phyloP scores from a whole-genome alignment of 2,888 invertebrate species.

The Thumatha senex region DNA sequence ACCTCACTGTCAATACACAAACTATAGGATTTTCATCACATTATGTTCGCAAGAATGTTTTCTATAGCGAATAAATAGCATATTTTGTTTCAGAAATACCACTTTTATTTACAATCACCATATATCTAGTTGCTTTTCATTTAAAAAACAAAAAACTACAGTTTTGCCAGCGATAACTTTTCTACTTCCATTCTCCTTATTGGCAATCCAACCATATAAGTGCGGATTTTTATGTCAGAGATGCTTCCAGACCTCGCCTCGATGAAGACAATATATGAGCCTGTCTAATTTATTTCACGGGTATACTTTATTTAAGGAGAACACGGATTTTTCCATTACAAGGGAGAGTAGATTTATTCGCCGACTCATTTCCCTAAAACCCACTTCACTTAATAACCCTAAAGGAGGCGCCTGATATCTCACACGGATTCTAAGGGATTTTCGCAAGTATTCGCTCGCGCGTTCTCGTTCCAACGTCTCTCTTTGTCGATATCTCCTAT shows the following conservation, averaged over 20 bases:
- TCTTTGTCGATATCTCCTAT: constrained; percentile 64
- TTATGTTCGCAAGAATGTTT: neutral
- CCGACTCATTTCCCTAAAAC: constrained; percentile 77
- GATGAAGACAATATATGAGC: constrained; percentile 71
- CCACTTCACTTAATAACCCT: constrained; percentile 80
- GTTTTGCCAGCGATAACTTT: constrained; percentile 55
- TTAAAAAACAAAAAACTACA: constrained; percentile 50
- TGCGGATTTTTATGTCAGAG: constrained; percentile 54
- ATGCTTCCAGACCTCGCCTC: constrained; percentile 45
- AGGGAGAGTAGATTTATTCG: constrained; percentile 68
- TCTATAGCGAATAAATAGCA: neutral
- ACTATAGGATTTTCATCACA: too few species aligned
- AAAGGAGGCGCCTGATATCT: constrained; percentile 75
- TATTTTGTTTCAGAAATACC: constrained; percentile 26
- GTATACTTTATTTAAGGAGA: constrained; percentile 65
- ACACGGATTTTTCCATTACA: constrained; percentile 62
- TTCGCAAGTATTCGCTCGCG: constrained; percentile 58
- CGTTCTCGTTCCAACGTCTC: constrained; percentile 58
- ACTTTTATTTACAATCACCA: constrained; percentile 31
- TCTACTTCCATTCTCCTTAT: constrained; percentile 65
- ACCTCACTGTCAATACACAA: too few species aligned
- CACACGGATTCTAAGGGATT: constrained; percentile 76
- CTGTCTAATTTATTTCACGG: constrained; percentile 68
- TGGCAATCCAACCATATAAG: constrained; percentile 64
- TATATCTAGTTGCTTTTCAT: constrained; percentile 36